Evolutionary conservation across 2,888 invertebrate genomes (phyloP), one percentile per base, ranked within the genome.

Genomic region (Atethmia centrago): DNA sequence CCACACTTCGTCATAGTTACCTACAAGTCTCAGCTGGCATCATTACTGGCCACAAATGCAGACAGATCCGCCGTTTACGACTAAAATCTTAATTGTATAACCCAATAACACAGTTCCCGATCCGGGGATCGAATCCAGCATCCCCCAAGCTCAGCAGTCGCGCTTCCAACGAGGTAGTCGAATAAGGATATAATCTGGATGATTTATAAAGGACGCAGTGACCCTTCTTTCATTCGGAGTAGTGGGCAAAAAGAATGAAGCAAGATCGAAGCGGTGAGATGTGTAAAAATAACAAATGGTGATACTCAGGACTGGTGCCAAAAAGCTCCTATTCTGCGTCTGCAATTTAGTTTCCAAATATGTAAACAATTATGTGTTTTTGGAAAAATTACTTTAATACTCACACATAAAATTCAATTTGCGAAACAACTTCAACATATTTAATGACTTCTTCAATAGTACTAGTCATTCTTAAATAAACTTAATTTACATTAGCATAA

Each of bases 161-260:
- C 16, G 7, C 7, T 49, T 40, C 21, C 19, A 10, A 36, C 21
- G 16, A 53, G 19, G 14, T 10, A 71, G 31, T 51, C 31, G 56
- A 25, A 42, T 71, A 51, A 51, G 71, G 14, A 53, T 36, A 64
- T 76, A 76, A 80, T 76, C 71, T 68, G 14, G 36, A 68, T 80
- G 77, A 80, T 76, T 80, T 61, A 81, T 71, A 59, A 70, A 16
- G 21, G 45, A 58, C 66, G 28, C 81, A 45, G 66, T 66, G 63
- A 67, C 58, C 67, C 28, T 69, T 53, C 78, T 49, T 71, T 61
- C 59, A 45, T 56, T 14, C 63, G 9, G 36, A 62, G 51, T 49
- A 63, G 51, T 55, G 58, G 19, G 14, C 49, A 82, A 71, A 76
- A 55, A 71, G 77, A 76, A 81, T 56, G 49, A 21, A 58, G 3